Evolutionary conservation across 37 sponge, comb jelly and placozoan genomes (phyloP).

Genomic region (Halichondria panicea): DNA sequence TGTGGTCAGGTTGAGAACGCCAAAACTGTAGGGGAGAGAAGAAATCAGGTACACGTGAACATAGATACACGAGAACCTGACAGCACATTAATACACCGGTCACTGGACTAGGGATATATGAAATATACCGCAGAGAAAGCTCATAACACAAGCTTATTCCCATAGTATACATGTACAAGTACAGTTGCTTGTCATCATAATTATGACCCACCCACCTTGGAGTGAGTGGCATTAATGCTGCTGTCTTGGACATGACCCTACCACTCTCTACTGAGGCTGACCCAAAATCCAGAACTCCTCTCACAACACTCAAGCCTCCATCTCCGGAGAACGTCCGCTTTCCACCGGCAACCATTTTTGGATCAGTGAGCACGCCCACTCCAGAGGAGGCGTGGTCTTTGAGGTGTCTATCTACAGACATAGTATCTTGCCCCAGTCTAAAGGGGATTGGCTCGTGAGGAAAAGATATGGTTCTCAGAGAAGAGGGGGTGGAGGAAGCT

Average conservation of each 20-base stretch:
- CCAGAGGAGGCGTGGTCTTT: background rate
- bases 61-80: background rate
- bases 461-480: too few species aligned
- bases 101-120: too few species aligned
- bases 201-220: slow-evolving; percentile 12
- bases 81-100: background rate
- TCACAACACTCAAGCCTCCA: slow-evolving; percentile 5
- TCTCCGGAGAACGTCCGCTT: background rate
- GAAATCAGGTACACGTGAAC: background rate
- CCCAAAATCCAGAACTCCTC: slow-evolving; percentile 24
- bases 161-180: too few species aligned
- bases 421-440: background rate
- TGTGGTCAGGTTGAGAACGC: slow-evolving; percentile 7
- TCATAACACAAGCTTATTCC: too few species aligned
- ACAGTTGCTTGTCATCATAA: too few species aligned
- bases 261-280: slow-evolving; percentile 3
- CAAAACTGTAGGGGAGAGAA: slow-evolving; percentile 3
- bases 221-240: background rate
- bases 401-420: background rate
- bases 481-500: slow-evolving; percentile 82
- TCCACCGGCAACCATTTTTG: slow-evolving; percentile 72
- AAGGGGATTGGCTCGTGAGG: background rate
- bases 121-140: too few species aligned
- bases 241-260: background rate
- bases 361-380: background rate